Conservation (phyloP, 2,113 vertebrate species). For the Numida meleagris region DNA sequence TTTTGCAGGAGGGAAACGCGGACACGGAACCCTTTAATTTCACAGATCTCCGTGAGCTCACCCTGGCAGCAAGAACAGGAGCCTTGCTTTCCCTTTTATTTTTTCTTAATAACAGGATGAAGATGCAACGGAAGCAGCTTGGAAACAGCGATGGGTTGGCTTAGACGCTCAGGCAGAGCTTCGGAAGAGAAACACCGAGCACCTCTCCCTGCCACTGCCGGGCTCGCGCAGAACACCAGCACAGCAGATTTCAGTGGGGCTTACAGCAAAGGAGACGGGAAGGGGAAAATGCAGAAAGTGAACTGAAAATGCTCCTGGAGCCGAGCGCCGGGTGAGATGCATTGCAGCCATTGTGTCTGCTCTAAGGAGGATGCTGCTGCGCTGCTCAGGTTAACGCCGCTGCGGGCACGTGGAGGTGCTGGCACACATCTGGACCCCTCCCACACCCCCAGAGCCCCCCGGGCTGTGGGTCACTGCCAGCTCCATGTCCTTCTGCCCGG, state of each 20-base stretch:
- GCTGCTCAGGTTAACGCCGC: too few species aligned
- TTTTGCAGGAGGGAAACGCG: background rate
- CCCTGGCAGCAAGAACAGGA: background rate
- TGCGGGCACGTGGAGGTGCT: too few species aligned
- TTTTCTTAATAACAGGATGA: background rate
- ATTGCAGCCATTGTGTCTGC: constrained; percentile 44
- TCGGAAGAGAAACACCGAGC: constrained; percentile 15
- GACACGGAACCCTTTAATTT: background rate
- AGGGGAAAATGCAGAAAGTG: background rate
- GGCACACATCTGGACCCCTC: background rate
- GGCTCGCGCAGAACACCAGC: background rate
- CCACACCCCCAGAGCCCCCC: fast-evolving
- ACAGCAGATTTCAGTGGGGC: constrained; percentile 35
- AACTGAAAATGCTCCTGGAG: constrained; percentile 54
- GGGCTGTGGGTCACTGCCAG: background rate
- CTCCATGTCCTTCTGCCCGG: background rate
- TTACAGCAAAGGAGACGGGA: constrained; percentile 22
- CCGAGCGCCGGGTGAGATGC: background rate
- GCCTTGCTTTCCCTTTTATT: background rate
- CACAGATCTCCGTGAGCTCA: background rate
- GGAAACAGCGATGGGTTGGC: background rate
- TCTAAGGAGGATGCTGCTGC: background rate
- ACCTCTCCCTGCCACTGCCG: background rate
- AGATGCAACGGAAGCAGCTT: background rate
- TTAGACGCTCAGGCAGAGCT: background rate